Evolutionary conservation across 2,888 invertebrate genomes (phyloP).

Genomic region (Pollenia griseotomentosa): DNA sequence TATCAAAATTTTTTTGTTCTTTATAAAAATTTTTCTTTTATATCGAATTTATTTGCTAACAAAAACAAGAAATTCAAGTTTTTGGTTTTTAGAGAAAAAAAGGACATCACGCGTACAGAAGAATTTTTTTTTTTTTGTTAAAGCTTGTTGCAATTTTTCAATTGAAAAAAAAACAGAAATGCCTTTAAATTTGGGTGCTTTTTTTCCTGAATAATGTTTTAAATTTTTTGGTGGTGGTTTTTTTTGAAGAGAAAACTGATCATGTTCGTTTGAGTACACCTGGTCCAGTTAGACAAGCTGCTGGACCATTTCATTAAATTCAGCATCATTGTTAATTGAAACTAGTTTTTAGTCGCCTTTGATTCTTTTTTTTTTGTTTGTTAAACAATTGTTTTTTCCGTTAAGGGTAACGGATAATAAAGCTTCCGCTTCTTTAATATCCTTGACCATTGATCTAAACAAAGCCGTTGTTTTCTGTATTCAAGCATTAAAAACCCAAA

Average conservation of each 20-base stretch:
- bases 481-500: constrained; percentile 15
- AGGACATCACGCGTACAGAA: constrained; percentile 42
- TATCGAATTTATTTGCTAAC: constrained; percentile 13
- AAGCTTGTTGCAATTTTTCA: constrained; percentile 78
- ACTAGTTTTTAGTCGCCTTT: constrained; percentile 63
- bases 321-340: constrained; percentile 69
- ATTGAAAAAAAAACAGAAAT: constrained; percentile 58
- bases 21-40: constrained; percentile 49
- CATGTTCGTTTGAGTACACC: constrained; percentile 69
- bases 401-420: constrained; percentile 76
- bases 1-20: constrained; percentile 33
- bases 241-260: constrained; percentile 67
- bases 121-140: constrained; percentile 45
- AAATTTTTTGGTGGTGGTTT: constrained; percentile 72
- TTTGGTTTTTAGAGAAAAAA: constrained; percentile 28
- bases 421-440: constrained; percentile 76
- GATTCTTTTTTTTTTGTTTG: constrained; percentile 15
- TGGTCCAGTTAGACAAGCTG: constrained; percentile 76
- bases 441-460: constrained; percentile 82
- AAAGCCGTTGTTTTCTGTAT: constrained; percentile 20
- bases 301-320: constrained; percentile 66
- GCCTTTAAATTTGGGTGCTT: constrained; percentile 61
- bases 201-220: constrained; percentile 31
- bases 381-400: constrained; percentile 50
- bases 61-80: constrained; percentile 66